Evolutionary conservation across 2,797 vertebrate species (phyloP), one percentile per base, ranked within the genome.

Genomic region (Pipistrellus pygmaeus): DNA sequence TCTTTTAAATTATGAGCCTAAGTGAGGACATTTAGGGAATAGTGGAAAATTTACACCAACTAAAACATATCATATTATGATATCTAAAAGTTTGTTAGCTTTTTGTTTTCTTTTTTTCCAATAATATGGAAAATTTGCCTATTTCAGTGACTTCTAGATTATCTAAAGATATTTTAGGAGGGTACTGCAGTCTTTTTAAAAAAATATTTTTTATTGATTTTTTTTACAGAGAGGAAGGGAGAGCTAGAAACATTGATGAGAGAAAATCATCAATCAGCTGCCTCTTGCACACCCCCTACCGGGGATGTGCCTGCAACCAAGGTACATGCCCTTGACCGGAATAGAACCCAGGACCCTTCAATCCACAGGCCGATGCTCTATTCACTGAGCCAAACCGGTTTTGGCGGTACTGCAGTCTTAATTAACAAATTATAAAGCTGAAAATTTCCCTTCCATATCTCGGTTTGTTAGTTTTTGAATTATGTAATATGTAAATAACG

Each of bases 401-500:
- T 41, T 1, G 38, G 38, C 38, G n/a, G 13, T 57, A 44, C 10
- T 64, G n/a, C 3, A 68, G 5, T 75, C 62, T 85, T 80, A 89
- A 91, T n/a, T 82, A 53, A 87, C 38, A 85, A 76, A 73, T 72
- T 62, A 90, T 35, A 85, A 64, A 94, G 75, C 44, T 76, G 30
- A 73, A 90, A 6, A 30, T 41, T 88, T 55, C 41, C 15, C 32
- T 81, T 89, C 76, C 92, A 3, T 66, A 91, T 68, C 62, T 76
- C 82, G 64, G 35, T 81, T 87, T 86, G 55, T 76, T 93, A 93
- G 44, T 62, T 20, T 69, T 90, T 69, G 53, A 86, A 62, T 92
- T 92, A 88, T 66, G 30, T 83, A 96, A 86, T 94, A 68, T n/a
- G 15, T 73, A 91, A 89, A 81, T 66, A 92, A 9, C 32, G 75